phyloP scores from a whole-genome alignment of 2,888 invertebrate species.

The Chymomyza amoena region DNA sequence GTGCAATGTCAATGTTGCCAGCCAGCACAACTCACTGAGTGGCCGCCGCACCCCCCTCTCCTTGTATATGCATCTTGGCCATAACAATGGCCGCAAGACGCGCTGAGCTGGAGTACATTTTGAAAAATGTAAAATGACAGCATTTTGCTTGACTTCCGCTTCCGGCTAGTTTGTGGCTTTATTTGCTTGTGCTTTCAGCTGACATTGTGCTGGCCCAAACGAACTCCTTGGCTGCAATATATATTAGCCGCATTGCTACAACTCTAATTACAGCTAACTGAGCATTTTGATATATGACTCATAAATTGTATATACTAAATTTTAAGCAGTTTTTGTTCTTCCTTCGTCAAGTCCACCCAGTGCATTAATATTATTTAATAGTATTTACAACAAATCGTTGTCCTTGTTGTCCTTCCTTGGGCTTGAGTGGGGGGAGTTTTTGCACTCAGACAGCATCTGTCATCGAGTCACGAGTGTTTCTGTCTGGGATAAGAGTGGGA shows the following conservation, averaged over 20 bases:
- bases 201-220: conserved; percentile 7
- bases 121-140: conserved; percentile 63
- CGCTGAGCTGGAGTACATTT: conserved; percentile 1
- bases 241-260: conserved; percentile 48
- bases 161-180: conserved; percentile 53
- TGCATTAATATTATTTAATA: not conserved
- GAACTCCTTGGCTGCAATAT: conserved; percentile 20
- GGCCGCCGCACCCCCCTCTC: not conserved
- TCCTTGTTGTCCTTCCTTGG: not conserved
- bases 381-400: not conserved
- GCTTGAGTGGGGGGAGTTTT: not conserved
- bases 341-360: not conserved
- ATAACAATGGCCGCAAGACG: conserved; percentile 2
- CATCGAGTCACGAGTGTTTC: not conserved
- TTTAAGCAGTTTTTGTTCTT: not conserved
- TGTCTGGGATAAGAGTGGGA: not conserved
- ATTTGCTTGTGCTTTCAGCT: conserved; percentile 38
- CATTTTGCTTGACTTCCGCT: conserved; percentile 64
- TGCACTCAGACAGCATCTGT: not conserved
- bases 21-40: conserved; percentile 14
- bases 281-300: conserved; percentile 1
- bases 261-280: conserved; percentile 58
- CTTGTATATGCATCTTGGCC: not conserved
- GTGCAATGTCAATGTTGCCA: conserved; percentile 22
- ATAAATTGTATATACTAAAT: conserved; percentile 9